Evolutionary conservation across 2,113 vertebrate species (phyloP).

Genomic region (Phyllostomus hastatus): DNA sequence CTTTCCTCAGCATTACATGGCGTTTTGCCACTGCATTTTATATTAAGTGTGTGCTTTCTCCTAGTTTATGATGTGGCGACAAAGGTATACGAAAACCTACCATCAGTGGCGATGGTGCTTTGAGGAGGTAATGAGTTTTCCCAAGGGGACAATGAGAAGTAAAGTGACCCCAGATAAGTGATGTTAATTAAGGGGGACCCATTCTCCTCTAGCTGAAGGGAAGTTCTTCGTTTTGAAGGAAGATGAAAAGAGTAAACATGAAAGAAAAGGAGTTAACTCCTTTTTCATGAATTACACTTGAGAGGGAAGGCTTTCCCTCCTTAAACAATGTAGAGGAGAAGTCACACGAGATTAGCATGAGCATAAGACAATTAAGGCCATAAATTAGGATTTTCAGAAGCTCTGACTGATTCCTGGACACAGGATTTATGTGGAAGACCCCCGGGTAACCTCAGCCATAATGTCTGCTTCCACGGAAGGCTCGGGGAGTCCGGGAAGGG

Average conservation of each 20-base stretch:
- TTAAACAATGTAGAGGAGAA: constrained; percentile 16
- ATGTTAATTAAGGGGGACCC: neutral
- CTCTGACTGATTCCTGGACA: constrained; percentile 24
- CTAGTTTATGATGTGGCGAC: neutral
- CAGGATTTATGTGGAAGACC: constrained; percentile 54
- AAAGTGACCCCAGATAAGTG: neutral
- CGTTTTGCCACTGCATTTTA: neutral
- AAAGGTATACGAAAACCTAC: neutral
- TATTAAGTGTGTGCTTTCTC: neutral
- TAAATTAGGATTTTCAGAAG: constrained; percentile 52
- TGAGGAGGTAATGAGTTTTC: neutral
- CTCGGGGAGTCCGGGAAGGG: neutral
- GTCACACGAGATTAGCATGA: constrained; percentile 8
- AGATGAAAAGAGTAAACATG: neutral
- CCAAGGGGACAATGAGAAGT: neutral
- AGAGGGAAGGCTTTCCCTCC: neutral
- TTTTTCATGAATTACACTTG: constrained; percentile 29
- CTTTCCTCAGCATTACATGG: neutral
- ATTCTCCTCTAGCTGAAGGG: neutral
- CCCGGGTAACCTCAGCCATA: constrained; percentile 44
- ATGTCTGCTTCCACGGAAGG: neutral
- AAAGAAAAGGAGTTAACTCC: neutral
- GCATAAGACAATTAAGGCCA: constrained; percentile 18
- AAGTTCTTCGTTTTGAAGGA: constrained; percentile 23
- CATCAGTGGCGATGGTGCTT: neutral